Conservation (phyloP, 2,888 invertebrate genomes). For the Catocala sponsa region DNA sequence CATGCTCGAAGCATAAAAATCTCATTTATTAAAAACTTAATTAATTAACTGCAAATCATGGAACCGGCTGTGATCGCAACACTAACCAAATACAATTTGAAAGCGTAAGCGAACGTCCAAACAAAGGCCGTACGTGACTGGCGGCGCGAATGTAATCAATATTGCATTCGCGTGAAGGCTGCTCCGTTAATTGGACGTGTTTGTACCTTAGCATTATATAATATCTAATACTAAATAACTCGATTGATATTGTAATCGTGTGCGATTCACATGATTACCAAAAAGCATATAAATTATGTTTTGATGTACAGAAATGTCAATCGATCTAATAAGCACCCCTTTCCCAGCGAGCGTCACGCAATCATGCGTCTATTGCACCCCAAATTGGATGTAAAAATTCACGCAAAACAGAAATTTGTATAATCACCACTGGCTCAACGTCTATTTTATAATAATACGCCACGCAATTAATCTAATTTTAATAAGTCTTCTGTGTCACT, state of each 20-base stretch:
- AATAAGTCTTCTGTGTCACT: too few relatives aligned
- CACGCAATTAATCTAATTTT: background rate
- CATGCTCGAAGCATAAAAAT: conserved; percentile 20
- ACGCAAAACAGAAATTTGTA: background rate
- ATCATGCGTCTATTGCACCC: conserved; percentile 1
- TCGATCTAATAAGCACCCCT: conserved; percentile 5
- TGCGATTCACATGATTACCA: background rate
- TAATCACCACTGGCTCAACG: background rate
- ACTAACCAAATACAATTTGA: conserved; percentile 18
- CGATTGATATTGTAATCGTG: background rate
- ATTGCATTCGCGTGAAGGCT: conserved; percentile 40
- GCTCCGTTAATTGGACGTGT: conserved; percentile 40
- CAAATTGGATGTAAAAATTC: conserved; percentile 4
- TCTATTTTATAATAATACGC: background rate
- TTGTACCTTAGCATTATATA: conserved; percentile 25
- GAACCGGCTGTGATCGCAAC: conserved; percentile 3
- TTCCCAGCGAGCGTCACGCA: background rate
- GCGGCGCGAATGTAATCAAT: conserved; percentile 43
- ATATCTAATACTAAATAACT: conserved; percentile 27
- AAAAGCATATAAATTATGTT: background rate
- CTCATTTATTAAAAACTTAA: conserved; percentile 3
- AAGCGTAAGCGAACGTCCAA: conserved; percentile 29
- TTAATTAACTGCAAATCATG: background rate
- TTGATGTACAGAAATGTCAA: background rate
- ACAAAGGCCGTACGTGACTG: conserved; percentile 42